Evolutionary conservation across 2,113 vertebrate genomes (phyloP), one percentile per base, ranked within the genome.

Genomic region (Mustelus asterias): DNA sequence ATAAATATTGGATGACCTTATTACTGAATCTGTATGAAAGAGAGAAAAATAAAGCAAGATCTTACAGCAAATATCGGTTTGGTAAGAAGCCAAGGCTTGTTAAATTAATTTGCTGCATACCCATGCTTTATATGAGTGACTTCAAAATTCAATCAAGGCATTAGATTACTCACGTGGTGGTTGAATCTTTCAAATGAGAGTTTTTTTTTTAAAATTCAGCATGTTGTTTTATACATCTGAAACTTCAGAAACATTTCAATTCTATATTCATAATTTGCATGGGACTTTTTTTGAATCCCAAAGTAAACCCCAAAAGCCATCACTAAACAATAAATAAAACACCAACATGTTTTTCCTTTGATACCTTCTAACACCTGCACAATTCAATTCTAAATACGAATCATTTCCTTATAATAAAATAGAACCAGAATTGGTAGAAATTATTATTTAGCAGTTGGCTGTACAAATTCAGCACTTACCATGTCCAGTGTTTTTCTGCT

Each of bases 401-500:
- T 95, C 3, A 95, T 76, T 76, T 95, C 41, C 67, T 60, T 72
- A 33, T 41, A 95, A 70, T 18, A 95, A 26, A 72, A 72, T 54
- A 41, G 67, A 72, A 95, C 26, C 44, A 33, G 60, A 33, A 16
- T 33, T 22, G 48, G 24, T 48, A 33, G 24, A 29, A 11, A 29
- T 54, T 26, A 72, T 95, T 76, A 41, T 94, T 94, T 69, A 11
- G 37, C 63, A 95, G 67, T 24, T 69, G n/a, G 2, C 13, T 48
- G 44, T 54, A 83, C 41, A 69, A 3, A 29, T 67, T 37, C 48
- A 94, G n/a, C 96, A 97, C 98, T 97, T 98, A 99, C 98, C 98
- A 98, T 98, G 97, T 97, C 97, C 97, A 96, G 97, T 97, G 96
- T 98, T 97, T 96, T 98, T 99, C 97, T 98, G 98, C 94, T 99